These are phyloP conservation scores for Nasonia oneida DNA, from an alignment of 2,888 invertebrate genomes.

Conservation along the genomic window DNA sequence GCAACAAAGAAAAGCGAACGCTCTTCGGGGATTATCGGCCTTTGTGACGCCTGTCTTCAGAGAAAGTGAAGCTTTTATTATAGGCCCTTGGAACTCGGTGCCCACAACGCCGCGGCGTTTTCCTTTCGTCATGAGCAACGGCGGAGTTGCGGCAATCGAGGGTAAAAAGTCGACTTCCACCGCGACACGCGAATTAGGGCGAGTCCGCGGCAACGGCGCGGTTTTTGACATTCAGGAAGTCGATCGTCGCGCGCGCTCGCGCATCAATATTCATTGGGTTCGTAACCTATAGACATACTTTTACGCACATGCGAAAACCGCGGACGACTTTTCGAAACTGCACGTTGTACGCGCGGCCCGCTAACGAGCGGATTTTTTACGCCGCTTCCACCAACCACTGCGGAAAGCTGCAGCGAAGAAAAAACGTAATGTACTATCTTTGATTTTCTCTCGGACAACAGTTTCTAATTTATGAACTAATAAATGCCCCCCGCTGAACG, in stretches of 20 bases:
- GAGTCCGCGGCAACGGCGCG: background rate
- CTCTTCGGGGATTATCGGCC: background rate
- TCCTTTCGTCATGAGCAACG: background rate
- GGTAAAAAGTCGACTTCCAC: background rate
- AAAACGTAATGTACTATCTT: background rate
- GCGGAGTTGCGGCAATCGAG: background rate
- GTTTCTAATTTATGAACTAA: conserved; percentile 31
- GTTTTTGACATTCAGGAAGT: conserved; percentile 33
- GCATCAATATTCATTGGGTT: conserved; percentile 40
- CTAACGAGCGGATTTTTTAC: background rate
- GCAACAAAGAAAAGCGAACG: background rate
- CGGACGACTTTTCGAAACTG: conserved; percentile 8
- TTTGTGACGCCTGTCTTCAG: background rate
- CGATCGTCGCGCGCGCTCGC: background rate
- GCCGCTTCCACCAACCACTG: background rate
- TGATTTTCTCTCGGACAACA: background rate
- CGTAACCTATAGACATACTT: conserved; percentile 46
- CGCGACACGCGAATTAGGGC: background rate
- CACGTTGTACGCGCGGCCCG: background rate
- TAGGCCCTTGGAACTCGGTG: background rate
- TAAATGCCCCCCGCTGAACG: background rate
- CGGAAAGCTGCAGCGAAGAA: background rate
- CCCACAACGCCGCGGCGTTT: background rate
- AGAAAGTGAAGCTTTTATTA: conserved; percentile 47
- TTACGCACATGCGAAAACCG: background rate